phyloP scores from a whole-genome alignment of 1,140 invertebrate species.

The Papilio xuthus region DNA sequence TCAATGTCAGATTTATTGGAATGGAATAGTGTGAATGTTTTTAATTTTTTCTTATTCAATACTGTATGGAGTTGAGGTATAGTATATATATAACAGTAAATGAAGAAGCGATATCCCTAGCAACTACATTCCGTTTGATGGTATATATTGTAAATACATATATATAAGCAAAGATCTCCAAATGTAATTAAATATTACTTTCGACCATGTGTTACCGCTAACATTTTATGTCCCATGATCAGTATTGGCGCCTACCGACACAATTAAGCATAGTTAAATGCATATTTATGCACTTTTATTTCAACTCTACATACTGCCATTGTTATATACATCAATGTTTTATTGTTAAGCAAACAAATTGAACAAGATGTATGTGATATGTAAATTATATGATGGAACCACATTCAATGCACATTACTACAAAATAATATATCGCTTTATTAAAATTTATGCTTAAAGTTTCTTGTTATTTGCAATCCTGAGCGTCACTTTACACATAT shows the following conservation, averaged over 20 bases:
- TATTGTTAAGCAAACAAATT: not conserved
- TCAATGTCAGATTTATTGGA: not conserved
- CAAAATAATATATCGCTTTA: no score
- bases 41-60: not conserved
- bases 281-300: not conserved
- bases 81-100: no score
- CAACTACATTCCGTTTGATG: no score
- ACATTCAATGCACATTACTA: not conserved
- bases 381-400: not conserved
- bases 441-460: no score
- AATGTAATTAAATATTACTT: no score
- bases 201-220: not conserved
- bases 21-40: not conserved
- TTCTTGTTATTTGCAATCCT: not conserved
- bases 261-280: conserved; percentile 8
- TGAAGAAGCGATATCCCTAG: no score
- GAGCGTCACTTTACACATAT: not conserved
- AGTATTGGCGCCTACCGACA: not conserved
- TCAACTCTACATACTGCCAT: not conserved
- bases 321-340: not conserved
- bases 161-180: no score
- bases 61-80: no score
- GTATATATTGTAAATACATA: no score
- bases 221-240: not conserved
- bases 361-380: not conserved